phyloP scores from a whole-genome alignment of 2,113 vertebrate species.

The Oophaga pumilio region DNA sequence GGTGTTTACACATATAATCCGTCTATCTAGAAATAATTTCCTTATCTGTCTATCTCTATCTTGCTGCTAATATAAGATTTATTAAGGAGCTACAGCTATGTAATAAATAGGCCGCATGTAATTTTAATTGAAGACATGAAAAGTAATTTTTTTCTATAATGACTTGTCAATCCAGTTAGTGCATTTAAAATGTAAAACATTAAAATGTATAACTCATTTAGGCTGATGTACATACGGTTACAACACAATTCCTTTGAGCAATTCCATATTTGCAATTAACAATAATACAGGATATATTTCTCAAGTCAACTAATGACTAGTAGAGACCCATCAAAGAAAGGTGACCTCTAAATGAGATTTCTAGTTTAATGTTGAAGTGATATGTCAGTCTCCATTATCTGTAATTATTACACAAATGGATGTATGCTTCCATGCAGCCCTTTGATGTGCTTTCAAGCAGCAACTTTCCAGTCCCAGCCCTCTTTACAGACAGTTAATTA shows the following conservation, averaged over 20 bases:
- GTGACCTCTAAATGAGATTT: conserved; percentile 43
- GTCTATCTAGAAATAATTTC: too few species aligned
- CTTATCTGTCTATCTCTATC: not conserved
- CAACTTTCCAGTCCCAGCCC: not conserved
- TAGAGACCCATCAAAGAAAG: conserved; percentile 34
- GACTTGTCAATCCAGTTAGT: not conserved
- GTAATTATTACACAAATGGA: conserved; percentile 46
- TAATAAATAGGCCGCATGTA: not conserved
- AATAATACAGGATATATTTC: conserved; percentile 36
- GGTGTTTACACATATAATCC: too few species aligned
- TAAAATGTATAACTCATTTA: conserved; percentile 43
- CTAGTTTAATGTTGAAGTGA: conserved; percentile 36
- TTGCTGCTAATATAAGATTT: not conserved
- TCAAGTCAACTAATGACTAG: conserved; percentile 43
- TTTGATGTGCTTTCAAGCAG: conserved; percentile 44
- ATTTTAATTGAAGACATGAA: conserved; percentile 17
- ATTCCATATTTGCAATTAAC: conserved; percentile 15
- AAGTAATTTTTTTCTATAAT: not conserved
- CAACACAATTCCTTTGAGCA: conserved; percentile 32
- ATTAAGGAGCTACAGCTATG: not conserved
- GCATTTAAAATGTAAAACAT: conserved; percentile 12
- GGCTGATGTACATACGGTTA: conserved; percentile 32
- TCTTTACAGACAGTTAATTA: conserved; percentile 35
- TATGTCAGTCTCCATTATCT: conserved; percentile 32
- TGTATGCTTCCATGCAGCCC: conserved; percentile 17